Evolutionary conservation across 23 tunicate genomes (phyloP), one percentile per base, ranked within the genome.

Genomic region (Botrylloides violaceus): DNA sequence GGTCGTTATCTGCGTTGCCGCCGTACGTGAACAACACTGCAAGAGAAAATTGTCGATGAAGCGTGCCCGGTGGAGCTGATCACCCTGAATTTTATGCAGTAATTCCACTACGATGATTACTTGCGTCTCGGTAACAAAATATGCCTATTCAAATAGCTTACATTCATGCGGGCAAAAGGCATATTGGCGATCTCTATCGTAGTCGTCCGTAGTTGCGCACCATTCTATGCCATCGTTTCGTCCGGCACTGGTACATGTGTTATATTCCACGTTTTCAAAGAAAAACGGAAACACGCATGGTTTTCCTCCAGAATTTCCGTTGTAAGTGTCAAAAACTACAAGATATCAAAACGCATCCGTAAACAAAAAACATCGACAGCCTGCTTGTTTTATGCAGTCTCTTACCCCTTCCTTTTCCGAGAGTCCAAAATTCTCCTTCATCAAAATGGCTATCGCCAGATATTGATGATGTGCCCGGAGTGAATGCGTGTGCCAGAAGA

Each of bases 361-460:
- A 43, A 7, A 43, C 53, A 15, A 43, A 43, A 43, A 15, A 43
- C n/a, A n/a, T n/a, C n/a, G n/a, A n/a, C n/a, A n/a, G n/a, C n/a
- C n/a, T n/a, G 53, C 53, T 43, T 7, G 9, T 43, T 15, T 9
- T 43, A 15, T 43, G 53, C 53, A 15, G 26, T 18, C 30, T n/a
- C 65, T 2, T 56, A 85, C 92, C 86, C 79, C 79, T 75, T 20
- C 96, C 96, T 47, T 83, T 60, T 50, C 99, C 99, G 6, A 88
- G 72, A 0, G 99, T 95, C 99, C 99, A 95, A 48, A 81, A 87
- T 70, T 95, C 99, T 0, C 80, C 96, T 75, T 95, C 96, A 72
- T 95, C 99, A 65, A 95, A 95, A 35, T 95, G 99, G 26, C 81
- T 72, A 71, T 95, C 99, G 4, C 99, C 96, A 2, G 84, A 53